Base-by-base conservation (phyloP, 2,888 invertebrate genomes). In the Cosmia pyralina region DNA sequence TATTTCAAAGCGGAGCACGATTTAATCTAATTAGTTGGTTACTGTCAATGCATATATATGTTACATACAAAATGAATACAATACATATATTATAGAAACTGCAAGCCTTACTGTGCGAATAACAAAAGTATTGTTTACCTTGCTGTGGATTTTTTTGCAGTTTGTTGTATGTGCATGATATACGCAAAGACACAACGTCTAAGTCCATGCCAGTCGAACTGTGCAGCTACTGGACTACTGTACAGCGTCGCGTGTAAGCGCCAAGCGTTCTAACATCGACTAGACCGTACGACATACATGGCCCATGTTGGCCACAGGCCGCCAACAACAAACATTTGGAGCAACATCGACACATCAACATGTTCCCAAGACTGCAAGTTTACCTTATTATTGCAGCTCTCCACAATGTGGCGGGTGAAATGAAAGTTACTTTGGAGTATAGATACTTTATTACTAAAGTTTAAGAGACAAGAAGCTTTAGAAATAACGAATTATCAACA, bases 391-490 rank as follows among this genome's bases (percentile, higher is more conserved):
- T 69, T 90, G 93, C 93, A 92, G 95, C 93, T 91, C 95, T 94
- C 94, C 95, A 90, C 89, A 90, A 88, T 92, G 94, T 91, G 91
- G 94, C 94, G 92, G 95, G 94, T 94, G 94, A 94, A 96, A 96
- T 96, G 91, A 96, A 96, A 95, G 93, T 94, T 92, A 95, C 94
- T 95, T 94, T 95, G 94, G 96, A 95, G 93, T 96, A 96, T 91
- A 95, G 93, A 94, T 95, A 95, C 93, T 96, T 96, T 96, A 96
- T 96, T 96, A 95, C 94, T 95, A 95, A 92, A 89, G 84, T 93
- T 94, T 92, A 92, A 91, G 92, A 92, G 93, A 93, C 93, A 94
- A 93, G 91, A 95, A 95, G 95, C 95, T 88, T 92, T 92, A 94
- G 91, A 89, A 89, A 83, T 89, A 89, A 88, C 81, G 86, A 65